Conservation (phyloP, 2,113 vertebrate genomes). For the Nematolebias whitei region DNA sequence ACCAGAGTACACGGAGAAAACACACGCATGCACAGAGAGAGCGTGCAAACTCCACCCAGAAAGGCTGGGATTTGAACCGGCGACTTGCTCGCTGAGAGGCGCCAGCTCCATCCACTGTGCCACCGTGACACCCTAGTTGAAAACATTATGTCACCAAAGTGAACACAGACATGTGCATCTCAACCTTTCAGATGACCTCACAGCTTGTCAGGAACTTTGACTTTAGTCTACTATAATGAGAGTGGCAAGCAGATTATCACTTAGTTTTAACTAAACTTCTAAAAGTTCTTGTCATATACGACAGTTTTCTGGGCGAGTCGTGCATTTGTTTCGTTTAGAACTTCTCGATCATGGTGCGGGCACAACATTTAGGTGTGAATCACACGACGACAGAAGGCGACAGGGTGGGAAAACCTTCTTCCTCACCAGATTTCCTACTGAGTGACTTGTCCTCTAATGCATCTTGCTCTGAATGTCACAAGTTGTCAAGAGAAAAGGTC, state of each 20-base stretch:
- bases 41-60: no score
- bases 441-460: slow-evolving; percentile 42
- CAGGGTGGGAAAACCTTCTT: slow-evolving; percentile 65
- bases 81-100: no score
- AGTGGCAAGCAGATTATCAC: not conserved
- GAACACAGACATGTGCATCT: no score
- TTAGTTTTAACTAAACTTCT: not conserved
- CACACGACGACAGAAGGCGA: slow-evolving; percentile 52
- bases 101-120: no score
- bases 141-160: no score
- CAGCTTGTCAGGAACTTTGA: not conserved
- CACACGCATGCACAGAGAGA: no score
- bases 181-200: not conserved
- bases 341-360: slow-evolving; percentile 5
- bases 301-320: slow-evolving; percentile 3
- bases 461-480: slow-evolving; percentile 63
- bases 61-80: no score
- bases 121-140: no score
- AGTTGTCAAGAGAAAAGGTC: slow-evolving; percentile 56
- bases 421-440: slow-evolving; percentile 52
- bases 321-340: not conserved
- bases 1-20: no score
- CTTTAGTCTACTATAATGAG: slow-evolving; percentile 10
- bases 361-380: slow-evolving; percentile 54
- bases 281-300: slow-evolving; percentile 3